phyloP scores from a whole-genome alignment of 2,797 vertebrate species.

The Apodemus agrarius region DNA sequence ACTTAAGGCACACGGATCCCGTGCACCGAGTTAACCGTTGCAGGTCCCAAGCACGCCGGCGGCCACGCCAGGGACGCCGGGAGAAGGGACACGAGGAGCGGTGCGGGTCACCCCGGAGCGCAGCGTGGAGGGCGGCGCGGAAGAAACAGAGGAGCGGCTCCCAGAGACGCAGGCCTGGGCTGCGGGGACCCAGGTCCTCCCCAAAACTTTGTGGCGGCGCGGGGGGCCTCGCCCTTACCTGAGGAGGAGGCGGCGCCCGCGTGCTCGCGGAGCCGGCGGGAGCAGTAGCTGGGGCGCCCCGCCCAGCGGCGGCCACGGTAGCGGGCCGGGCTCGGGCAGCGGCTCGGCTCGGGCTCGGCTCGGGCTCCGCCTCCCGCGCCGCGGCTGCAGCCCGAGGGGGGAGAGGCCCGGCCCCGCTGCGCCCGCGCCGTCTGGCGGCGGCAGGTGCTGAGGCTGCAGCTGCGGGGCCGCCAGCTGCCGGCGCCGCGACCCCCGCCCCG shows the following conservation, averaged over 20 bases:
- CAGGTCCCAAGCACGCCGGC: slow-evolving; percentile 32
- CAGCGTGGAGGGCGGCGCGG: slow-evolving; percentile 56
- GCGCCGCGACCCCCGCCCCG: slow-evolving; percentile 72
- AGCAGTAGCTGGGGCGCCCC: slow-evolving; percentile 57
- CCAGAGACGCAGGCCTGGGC: slow-evolving; percentile 65
- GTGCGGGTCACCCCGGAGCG: slow-evolving; percentile 34
- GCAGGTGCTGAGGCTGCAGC: slow-evolving; percentile 79
- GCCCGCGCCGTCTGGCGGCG: slow-evolving; percentile 78
- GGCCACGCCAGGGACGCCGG: not conserved
- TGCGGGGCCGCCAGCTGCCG: slow-evolving; percentile 62
- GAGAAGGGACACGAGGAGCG: not conserved
- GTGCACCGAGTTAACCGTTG: slow-evolving; percentile 9
- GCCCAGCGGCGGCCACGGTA: slow-evolving; percentile 63
- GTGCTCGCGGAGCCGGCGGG: slow-evolving; percentile 48
- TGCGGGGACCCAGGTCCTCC: not conserved
- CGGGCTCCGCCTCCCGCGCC: slow-evolving; percentile 78
- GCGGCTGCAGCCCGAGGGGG: slow-evolving; percentile 58
- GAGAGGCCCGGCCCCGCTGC: slow-evolving; percentile 43
- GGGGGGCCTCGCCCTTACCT: slow-evolving; percentile 75
- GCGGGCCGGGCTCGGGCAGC: slow-evolving; percentile 59
- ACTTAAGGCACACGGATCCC: slow-evolving; percentile 61
- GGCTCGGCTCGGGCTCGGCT: slow-evolving; percentile 35
- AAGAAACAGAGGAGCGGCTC: slow-evolving; percentile 53
- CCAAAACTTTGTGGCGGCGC: slow-evolving; percentile 69
- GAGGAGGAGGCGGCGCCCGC: slow-evolving; percentile 67